Evolutionary conservation across 2,797 vertebrate genomes (phyloP), one percentile per base, ranked within the genome.

Genomic region (Dipus sagitta): DNA sequence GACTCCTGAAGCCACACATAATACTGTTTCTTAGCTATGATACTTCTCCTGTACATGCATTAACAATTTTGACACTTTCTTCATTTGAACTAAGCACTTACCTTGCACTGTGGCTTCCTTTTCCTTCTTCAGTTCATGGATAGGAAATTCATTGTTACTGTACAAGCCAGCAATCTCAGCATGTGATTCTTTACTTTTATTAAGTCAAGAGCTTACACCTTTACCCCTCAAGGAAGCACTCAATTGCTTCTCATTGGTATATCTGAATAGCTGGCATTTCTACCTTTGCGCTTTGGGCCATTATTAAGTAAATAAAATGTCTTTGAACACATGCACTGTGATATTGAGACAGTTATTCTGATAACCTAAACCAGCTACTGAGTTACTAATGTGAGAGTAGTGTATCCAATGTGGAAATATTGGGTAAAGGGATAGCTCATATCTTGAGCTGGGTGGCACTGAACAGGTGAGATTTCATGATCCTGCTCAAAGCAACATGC

Each of bases 21-120:
- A 54, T 17, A 14, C 17, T 6, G 64, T 11, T 67, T 24, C 54
- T 10, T 34, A 10, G 4, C 21, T 21, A 28, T 30, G 20, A 3
- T 24, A 4, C 5, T 47, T 38, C n/a, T 58, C 52, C 81, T 62
- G 21, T 42, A 20, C 14, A 11, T 23, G 24, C 23, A 24, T 5
- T 8, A 4, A 30, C 47, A 24, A 0, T 10, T 47, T 47, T 30
- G 10, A 23, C 14, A 12, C 6, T 8, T 9, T 32, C 1, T 0
- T 47, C 75, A 32, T 34, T 28, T 68, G 72, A 91, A 38, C 80
- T 64, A 38, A 42, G 32, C 6, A 47, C 54, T 62, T 21, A 13
- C 20, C 58, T 38, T 23, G n/a, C 17, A n/a, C 14, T n/a, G 42
- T 65, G 58, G 58, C 3, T 23, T 76, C 47, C 30, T 67, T 72